Evolutionary conservation across 37 sponge, comb jelly and placozoan genomes (phyloP).

Genomic region (Theonella swinhoei): DNA sequence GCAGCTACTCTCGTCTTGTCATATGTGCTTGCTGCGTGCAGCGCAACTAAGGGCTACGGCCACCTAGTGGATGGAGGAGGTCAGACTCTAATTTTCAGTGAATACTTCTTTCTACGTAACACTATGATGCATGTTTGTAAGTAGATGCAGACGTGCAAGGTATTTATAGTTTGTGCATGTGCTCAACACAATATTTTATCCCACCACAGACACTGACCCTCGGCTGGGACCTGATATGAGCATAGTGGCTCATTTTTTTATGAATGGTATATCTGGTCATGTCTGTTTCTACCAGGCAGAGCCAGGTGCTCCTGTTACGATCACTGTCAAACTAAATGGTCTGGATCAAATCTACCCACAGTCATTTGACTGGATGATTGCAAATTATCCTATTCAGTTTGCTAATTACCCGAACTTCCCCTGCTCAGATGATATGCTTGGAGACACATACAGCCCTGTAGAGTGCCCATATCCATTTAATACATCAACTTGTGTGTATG

Average conservation of each 20-base stretch:
- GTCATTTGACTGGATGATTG: conserved; percentile 36
- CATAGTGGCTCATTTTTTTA: conserved; percentile 45
- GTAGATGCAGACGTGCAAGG: too few species aligned
- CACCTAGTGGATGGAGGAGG: too few species aligned
- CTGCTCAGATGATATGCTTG: conserved; percentile 36
- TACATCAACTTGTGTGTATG: conserved; percentile 39
- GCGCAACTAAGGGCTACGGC: too few species aligned
- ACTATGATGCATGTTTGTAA: too few species aligned
- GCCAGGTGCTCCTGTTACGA: conserved; percentile 18
- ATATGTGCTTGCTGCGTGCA: too few species aligned
- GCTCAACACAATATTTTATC: too few species aligned
- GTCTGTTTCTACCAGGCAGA: conserved; percentile 33
- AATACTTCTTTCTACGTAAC: too few species aligned
- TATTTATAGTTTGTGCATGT: too few species aligned
- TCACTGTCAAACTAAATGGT: conserved; percentile 45
- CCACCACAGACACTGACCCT: neutral
- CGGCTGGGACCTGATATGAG: neutral
- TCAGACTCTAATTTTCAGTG: too few species aligned
- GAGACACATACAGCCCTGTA: conserved; percentile 33
- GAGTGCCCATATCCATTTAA: neutral
- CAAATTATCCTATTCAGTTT: conserved; percentile 36
- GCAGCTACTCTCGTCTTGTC: too few species aligned
- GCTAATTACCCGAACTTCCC: conserved; percentile 26
- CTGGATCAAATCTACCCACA: conserved; percentile 29
- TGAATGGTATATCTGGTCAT: conserved; percentile 45